A percentile compares a stretch with the other conserved stretches of the same genome.
Evolutionary conservation across 2,113 vertebrate genomes (phyloP).

Genomic region (Phylloscopus trochiloides): DNA sequence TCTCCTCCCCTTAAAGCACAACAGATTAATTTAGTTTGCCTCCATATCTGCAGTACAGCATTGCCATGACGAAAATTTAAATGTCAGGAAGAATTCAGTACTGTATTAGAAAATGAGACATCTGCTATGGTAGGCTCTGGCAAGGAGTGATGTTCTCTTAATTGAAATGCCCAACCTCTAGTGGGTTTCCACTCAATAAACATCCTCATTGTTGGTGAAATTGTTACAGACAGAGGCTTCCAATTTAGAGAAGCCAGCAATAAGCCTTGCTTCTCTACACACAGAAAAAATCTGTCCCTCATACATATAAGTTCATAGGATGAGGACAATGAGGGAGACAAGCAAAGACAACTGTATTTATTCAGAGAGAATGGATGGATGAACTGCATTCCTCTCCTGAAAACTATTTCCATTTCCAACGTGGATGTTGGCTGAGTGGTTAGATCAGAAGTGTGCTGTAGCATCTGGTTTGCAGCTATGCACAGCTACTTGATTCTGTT

Average conservation of each 20-base stretch:
- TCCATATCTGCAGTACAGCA: constrained; percentile 30
- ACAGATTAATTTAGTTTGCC: constrained; percentile 49
- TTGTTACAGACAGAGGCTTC: neutral
- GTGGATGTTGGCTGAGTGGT: neutral
- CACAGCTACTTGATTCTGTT: neutral
- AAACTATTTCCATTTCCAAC: neutral
- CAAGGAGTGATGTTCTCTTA: constrained; percentile 43
- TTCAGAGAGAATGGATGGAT: neutral
- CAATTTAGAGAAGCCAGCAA: neutral
- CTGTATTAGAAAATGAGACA: constrained; percentile 55
- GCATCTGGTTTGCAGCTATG: neutral
- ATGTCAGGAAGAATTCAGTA: constrained; percentile 45
- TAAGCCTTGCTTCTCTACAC: neutral
- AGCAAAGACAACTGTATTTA: neutral
- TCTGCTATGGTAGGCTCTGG: constrained; percentile 38
- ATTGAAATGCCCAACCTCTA: constrained; percentile 62
- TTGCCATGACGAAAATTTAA: constrained; percentile 55
- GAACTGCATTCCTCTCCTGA: neutral
- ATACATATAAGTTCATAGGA: neutral
- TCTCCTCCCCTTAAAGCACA: neutral
- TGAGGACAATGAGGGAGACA: neutral
- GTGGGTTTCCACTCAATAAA: constrained; percentile 11
- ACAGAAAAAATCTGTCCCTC: neutral
- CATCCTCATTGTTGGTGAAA: neutral
- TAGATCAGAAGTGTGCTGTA: neutral